phyloP scores from a whole-genome alignment of 2,888 invertebrate species.

The Caenorhabditis sp. region DNA sequence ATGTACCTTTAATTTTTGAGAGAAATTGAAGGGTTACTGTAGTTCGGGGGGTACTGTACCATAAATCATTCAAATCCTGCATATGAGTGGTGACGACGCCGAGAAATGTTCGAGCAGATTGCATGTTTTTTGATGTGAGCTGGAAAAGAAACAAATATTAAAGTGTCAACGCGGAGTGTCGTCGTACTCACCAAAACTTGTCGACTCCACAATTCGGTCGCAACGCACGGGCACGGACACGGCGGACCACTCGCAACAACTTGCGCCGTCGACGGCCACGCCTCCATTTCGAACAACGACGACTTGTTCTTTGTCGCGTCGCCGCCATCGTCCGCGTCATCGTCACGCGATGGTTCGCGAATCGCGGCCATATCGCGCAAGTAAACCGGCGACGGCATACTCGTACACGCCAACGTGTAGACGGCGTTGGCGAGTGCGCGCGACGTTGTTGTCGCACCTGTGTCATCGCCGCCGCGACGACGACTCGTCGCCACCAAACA shows the following conservation, averaged over 20 bases:
- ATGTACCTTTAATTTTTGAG: constrained; percentile 73
- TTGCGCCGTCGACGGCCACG: constrained; percentile 74
- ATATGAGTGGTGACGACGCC: constrained; percentile 35
- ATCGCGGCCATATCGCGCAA: constrained; percentile 31
- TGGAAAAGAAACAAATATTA: too few species aligned
- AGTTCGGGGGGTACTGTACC: neutral
- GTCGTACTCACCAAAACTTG: constrained; percentile 80
- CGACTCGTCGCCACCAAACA: neutral
- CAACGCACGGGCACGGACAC: constrained; percentile 74
- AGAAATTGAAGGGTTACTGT: too few species aligned
- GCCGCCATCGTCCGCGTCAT: neutral
- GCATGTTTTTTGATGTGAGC: constrained; percentile 93
- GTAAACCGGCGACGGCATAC: constrained; percentile 29
- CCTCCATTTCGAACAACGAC: constrained; percentile 70
- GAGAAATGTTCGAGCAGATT: constrained; percentile 91
- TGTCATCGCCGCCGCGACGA: too few species aligned
- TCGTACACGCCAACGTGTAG: constrained; percentile 30
- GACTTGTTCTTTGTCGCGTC: neutral
- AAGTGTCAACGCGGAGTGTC: neutral
- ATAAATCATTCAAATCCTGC: constrained; percentile 21
- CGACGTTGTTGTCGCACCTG: neutral
- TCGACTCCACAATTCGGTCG: constrained; percentile 79
- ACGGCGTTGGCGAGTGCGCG: constrained; percentile 1
- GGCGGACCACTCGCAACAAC: constrained; percentile 97
- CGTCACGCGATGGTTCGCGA: constrained; percentile 15